Base-by-base conservation (phyloP, 2,113 vertebrate genomes). In the Syngnathus floridae region DNA sequence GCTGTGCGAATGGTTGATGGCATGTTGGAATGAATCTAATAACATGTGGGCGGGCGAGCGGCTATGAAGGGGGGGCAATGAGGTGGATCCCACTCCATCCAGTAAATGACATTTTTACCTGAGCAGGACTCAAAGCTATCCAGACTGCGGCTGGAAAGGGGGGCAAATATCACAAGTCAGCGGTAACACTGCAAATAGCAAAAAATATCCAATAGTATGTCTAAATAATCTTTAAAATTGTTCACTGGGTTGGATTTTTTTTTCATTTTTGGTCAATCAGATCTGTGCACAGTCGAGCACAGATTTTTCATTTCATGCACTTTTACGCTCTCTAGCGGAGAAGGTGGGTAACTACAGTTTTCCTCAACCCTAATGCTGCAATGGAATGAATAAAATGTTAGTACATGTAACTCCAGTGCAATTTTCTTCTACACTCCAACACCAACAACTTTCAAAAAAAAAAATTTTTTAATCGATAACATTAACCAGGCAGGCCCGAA, bases 51-150 rank as follows among this genome's bases (percentile, higher is more conserved):
- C 13, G 61, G 58, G 64, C 12, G 66, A 57, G 84, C 74, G 70
- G 54, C 22, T 22, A 84, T 78, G 82, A 75, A 61, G 22, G 60
- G 1, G 67, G 65, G 68, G 66, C 22, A 69, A 82, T 82, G 78
- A 77, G 64, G 71, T 72, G 75, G 56, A 71, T 51, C 55, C 72
- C 63, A 79, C 72, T 65, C 64, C 37, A 75, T 61, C 60, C 40
- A 67, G 60, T 66, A 52, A 66, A 81, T 70, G 71, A 71, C 21
- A 40, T 62, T 5, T 78, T 92, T 92, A 92, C 91, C 91, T 91
- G 90, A 88, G 81, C 85, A 89, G 64, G 90, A 88, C 72, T 91
- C 90, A 90, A 91, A 92, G 86, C 89, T 91, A 89, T 91, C 90
- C 91, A 91, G 85, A 90, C 90, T 91, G 88, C 81, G 88, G 88